phyloP scores from a whole-genome alignment of 2,113 vertebrate genomes.

The Isichthys henryi region DNA sequence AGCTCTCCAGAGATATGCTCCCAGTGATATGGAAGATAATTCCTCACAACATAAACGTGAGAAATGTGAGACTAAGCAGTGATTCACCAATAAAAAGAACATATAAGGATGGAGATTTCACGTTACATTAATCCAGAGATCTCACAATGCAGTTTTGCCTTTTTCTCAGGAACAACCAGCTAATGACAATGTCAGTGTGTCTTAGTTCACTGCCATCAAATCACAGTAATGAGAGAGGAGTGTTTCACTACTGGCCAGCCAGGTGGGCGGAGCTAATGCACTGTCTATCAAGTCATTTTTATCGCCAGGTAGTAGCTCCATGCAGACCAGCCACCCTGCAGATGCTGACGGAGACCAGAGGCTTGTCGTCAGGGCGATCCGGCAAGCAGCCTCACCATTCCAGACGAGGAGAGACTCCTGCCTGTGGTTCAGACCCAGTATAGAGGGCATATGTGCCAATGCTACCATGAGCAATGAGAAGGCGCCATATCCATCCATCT shows the following conservation, averaged over 20 bases:
- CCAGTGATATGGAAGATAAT: not conserved
- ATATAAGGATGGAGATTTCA: not conserved
- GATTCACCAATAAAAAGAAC: not conserved
- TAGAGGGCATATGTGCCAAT: constrained; percentile 48
- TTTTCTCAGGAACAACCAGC: not conserved
- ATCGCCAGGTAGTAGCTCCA: not conserved
- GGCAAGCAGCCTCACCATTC: constrained; percentile 59
- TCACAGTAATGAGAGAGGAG: not conserved
- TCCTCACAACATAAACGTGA: constrained; percentile 4
- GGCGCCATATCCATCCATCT: constrained; percentile 57
- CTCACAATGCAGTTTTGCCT: not conserved
- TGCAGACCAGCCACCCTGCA: not conserved
- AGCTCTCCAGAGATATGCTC: not conserved
- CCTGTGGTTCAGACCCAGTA: constrained; percentile 38
- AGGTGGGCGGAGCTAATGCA: not conserved
- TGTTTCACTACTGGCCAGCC: not conserved
- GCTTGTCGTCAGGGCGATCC: constrained; percentile 48
- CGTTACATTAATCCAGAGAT: not conserved
- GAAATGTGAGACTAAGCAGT: not conserved
- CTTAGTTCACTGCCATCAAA: not conserved
- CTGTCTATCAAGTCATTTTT: not conserved
- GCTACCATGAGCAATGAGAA: constrained; percentile 44
- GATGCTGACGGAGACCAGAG: constrained; percentile 26
- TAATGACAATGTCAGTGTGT: not conserved
- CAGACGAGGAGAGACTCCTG: constrained; percentile 54